These are phyloP conservation scores for Diorhabda sublineata DNA, from an alignment of 1,140 invertebrate genomes.

Conservation along the genomic window DNA sequence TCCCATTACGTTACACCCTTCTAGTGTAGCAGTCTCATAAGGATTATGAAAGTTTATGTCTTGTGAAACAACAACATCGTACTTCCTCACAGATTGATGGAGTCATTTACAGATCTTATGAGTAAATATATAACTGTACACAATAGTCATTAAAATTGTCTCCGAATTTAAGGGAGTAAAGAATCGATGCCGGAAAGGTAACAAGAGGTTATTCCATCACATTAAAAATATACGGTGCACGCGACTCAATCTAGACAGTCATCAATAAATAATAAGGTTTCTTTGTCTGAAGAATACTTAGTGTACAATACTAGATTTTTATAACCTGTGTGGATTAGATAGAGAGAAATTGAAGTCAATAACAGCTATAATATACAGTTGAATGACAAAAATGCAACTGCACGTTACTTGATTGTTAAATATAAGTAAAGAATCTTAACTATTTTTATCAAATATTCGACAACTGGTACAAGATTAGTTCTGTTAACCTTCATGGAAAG, in stretches of 20 bases:
- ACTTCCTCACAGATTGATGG: background rate
- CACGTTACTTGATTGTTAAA: background rate
- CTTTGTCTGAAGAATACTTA: background rate
- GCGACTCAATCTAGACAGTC: background rate
- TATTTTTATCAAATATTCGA: no score
- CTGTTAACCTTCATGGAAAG: no score
- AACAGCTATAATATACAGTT: background rate
- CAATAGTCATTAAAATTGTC: background rate
- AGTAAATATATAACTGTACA: background rate
- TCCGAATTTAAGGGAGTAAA: background rate
- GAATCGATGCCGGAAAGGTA: background rate
- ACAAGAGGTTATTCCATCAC: background rate
- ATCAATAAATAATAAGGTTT: background rate
- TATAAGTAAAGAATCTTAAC: no score
- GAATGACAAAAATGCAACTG: background rate
- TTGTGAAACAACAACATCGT: constrained; percentile 2
- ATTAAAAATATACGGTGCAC: background rate
- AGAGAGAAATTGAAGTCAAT: background rate
- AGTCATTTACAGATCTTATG: background rate
- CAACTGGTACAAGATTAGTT: no score
- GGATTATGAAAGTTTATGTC: constrained; percentile 2
- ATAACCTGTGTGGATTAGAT: background rate
- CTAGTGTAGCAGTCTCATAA: background rate
- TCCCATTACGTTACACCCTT: background rate
- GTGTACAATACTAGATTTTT: background rate